phyloP scores from a whole-genome alignment of 2,797 vertebrate species.

The Thamnophis elegans region DNA sequence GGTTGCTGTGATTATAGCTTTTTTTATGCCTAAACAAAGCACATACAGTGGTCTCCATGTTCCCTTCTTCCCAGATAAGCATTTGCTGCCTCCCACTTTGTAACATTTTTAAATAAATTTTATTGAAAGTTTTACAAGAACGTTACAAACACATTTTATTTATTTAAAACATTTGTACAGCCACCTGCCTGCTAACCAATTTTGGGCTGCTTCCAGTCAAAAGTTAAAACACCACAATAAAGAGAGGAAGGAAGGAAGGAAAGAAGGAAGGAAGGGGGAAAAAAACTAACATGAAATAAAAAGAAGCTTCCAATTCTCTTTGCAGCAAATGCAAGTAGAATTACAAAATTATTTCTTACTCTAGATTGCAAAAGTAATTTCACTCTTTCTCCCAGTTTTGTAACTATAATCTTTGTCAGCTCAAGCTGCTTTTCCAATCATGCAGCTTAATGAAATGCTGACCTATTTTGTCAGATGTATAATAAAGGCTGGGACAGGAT shows the following conservation, averaged over 20 bases:
- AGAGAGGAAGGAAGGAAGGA: neutral
- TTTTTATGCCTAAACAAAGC: neutral
- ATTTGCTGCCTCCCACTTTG: accelerated
- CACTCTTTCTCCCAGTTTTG: neutral
- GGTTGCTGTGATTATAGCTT: slow-evolving; percentile 15
- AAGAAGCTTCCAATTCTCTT: neutral
- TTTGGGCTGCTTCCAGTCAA: neutral
- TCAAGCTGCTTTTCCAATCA: slow-evolving; percentile 39
- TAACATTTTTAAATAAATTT: neutral
- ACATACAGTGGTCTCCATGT: neutral
- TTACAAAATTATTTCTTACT: neutral
- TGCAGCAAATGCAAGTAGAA: neutral
- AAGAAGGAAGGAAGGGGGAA: neutral
- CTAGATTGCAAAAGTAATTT: neutral
- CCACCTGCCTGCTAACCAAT: neutral
- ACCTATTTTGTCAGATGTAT: slow-evolving; percentile 74
- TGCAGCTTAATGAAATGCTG: slow-evolving; percentile 68
- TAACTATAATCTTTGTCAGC: slow-evolving; percentile 26
- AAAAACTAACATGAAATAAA: neutral
- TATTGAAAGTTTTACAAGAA: neutral
- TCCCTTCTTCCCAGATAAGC: neutral
- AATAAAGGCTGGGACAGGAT: slow-evolving; percentile 16
- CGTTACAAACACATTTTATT: neutral
- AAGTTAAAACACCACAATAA: neutral
- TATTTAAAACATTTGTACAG: neutral